Conservation (phyloP, 2,797 vertebrate genomes). For the Hypotaenidia okinawae region DNA sequence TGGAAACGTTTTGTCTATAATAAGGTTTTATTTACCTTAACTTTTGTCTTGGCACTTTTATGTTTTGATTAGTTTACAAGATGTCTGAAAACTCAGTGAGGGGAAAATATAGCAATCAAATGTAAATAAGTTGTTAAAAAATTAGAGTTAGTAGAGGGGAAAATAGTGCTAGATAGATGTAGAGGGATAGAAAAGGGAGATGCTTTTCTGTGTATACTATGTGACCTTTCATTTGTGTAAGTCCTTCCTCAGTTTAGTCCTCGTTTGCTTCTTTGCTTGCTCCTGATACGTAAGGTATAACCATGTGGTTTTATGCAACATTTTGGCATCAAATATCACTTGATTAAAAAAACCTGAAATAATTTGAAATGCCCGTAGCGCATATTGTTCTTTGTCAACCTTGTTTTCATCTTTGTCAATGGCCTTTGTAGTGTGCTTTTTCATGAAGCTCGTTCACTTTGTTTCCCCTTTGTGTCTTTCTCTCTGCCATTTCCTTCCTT, state of each 20-base stretch:
- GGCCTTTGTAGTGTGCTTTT: neutral
- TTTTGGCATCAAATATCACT: conserved; percentile 26
- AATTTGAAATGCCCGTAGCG: neutral
- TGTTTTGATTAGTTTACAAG: neutral
- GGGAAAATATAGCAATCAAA: neutral
- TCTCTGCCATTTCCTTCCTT: neutral
- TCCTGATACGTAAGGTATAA: neutral
- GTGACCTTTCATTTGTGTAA: neutral
- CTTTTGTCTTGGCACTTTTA: neutral
- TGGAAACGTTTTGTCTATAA: neutral
- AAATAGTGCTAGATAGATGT: neutral
- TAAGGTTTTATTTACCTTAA: neutral
- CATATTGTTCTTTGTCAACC: neutral
- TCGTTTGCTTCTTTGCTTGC: neutral
- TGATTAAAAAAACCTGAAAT: conserved; percentile 31
- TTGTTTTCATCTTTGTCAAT: neutral
- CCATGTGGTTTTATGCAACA: neutral
- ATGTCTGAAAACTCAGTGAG: neutral
- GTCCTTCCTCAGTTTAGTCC: neutral
- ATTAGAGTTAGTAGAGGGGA: neutral
- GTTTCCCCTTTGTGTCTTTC: neutral
- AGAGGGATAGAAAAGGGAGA: neutral
- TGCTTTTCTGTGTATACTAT: neutral
- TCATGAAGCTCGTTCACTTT: neutral
- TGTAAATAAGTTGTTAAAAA: neutral